Conservation (phyloP, 2,888 invertebrate genomes). For the Andrena bicolor region DNA sequence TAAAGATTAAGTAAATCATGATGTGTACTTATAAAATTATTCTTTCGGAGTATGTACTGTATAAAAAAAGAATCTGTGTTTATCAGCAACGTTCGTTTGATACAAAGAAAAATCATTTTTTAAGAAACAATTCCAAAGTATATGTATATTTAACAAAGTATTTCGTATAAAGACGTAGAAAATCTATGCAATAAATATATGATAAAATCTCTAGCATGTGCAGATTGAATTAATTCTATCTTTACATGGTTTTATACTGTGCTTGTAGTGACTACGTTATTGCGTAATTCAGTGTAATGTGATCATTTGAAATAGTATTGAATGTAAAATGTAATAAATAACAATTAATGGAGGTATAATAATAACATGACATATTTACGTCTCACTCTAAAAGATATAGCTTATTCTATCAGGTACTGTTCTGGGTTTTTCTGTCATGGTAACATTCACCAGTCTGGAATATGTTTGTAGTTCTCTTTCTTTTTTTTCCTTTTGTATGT, state of each 20-base stretch:
- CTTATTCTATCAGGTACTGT: slow-evolving; percentile 85
- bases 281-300: slow-evolving; percentile 74
- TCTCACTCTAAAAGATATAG: slow-evolving; percentile 84
- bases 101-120: slow-evolving; percentile 50
- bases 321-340: slow-evolving; percentile 84
- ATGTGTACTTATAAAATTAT: slow-evolving; percentile 46
- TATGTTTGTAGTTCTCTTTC: slow-evolving; percentile 70
- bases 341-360: slow-evolving; percentile 83
- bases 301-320: slow-evolving; percentile 75
- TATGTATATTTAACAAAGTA: slow-evolving; percentile 58
- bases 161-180: slow-evolving; percentile 56
- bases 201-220: slow-evolving; percentile 67
- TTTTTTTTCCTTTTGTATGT: slow-evolving; percentile 50
- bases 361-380: slow-evolving; percentile 84
- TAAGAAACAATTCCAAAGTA: slow-evolving; percentile 46
- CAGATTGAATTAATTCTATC: slow-evolving; percentile 67
- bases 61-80: slow-evolving; percentile 46
- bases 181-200: slow-evolving; percentile 71
- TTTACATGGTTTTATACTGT: slow-evolving; percentile 70
- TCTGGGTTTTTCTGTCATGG: slow-evolving; percentile 84
- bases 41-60: slow-evolving; percentile 36
- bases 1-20: slow-evolving; percentile 51
- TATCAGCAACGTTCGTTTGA: slow-evolving; percentile 55
- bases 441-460: slow-evolving; percentile 84
- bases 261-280: slow-evolving; percentile 74